phyloP scores from a whole-genome alignment of 2,113 vertebrate genomes.

The Erinaceus europaeus region DNA sequence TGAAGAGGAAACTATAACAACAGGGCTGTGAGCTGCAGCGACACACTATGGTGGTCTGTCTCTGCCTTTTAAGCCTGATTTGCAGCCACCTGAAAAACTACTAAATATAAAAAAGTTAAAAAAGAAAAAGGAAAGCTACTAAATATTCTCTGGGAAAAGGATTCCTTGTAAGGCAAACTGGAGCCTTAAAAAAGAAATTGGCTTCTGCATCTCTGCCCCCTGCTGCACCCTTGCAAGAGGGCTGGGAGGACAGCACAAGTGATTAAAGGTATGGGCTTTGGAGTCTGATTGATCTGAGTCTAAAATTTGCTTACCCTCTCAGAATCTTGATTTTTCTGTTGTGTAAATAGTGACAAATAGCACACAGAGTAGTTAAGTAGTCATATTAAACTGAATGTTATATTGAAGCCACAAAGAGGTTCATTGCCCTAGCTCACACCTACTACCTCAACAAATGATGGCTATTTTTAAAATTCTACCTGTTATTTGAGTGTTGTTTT shows the following conservation, averaged over 20 bases:
- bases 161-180: neutral
- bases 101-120: too few species aligned
- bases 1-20: neutral
- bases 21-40: neutral
- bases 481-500: neutral
- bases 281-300: neutral
- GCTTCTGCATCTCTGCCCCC: neutral
- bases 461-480: slow-evolving; percentile 13
- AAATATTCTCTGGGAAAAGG: neutral
- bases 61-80: neutral
- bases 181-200: neutral
- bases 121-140: too few species aligned
- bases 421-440: neutral
- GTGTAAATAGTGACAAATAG: neutral
- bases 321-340: neutral
- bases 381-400: neutral
- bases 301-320: neutral
- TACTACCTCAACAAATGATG: neutral
- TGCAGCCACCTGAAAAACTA: neutral
- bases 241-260: neutral
- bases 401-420: slow-evolving; percentile 1
- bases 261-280: neutral
- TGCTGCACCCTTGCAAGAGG: neutral
- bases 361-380: neutral
- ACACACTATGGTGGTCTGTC: neutral